Base-by-base conservation (phyloP, 2,888 invertebrate genomes). In the Aporophyla lueneburgensis region DNA sequence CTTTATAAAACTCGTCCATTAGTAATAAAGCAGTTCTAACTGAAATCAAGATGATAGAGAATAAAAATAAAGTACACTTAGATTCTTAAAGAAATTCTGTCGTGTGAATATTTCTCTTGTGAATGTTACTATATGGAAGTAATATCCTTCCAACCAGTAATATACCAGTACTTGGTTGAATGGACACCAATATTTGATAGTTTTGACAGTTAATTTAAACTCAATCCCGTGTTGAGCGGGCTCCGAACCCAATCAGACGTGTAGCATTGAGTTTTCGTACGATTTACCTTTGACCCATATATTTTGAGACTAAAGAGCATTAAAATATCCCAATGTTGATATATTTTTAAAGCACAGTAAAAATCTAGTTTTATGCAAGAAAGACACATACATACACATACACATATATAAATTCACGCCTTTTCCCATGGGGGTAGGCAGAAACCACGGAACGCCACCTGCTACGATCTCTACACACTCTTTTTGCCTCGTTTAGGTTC, bases 141-240 rank as follows among this genome's bases (percentile, higher is more conserved):
- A 19, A 24, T 46, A 40, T n/a, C 4, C 9, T 40, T 61, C 33
- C 9, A 33, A 0, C 16, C 14, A 6, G 54, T 56, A n/a, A 12
- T 14, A 1, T 24, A 2, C 9, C 51, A 54, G 14, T 16, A n/a
- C 24, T 27, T 66, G 84, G 68, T 65, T 69, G 76, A 84, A 76
- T 80, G 76, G 43, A 65, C 53, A 58, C 43, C 63, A 76, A 77
- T 74, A 77, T 84, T 62, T 53, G 21, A 83, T 84, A 83, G 81
- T 84, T 83, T 80, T 84, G 84, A 84, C 58, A 71, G 68, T 84
- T 80, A 76, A 83, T 83, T 80, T 71, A 74, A 83, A 84, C 53
- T 65, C 73, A 66, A 80, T 80, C 58, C 68, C 5, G 63, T 24
- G 76, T 61, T 51, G 77, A 61, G 53, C n/a, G 79, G 53, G 58